Conservation (phyloP, 1,140 invertebrate species). For the Spodoptera litura region DNA sequence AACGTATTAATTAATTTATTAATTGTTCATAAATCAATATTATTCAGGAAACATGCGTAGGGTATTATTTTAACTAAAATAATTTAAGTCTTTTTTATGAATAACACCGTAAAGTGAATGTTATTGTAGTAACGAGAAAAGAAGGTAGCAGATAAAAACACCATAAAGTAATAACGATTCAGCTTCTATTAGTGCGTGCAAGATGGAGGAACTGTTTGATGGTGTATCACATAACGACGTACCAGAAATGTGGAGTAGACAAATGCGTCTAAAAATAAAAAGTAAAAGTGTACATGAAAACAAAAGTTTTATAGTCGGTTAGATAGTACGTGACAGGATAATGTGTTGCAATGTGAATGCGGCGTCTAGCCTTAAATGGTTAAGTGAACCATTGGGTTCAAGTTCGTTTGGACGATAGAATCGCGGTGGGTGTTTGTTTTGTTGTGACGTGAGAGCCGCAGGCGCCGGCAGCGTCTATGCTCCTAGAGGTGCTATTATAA, state of each 20-base stretch:
- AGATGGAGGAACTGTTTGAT: conserved; percentile 53
- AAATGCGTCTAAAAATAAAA: conserved; percentile 45
- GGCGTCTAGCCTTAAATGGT: conserved; percentile 51
- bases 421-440: conserved; percentile 65
- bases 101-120: no score
- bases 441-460: conserved; percentile 65
- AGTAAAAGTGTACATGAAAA: conserved; percentile 52
- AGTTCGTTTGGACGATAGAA: conserved; percentile 62
- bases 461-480: conserved; percentile 60
- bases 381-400: conserved; percentile 60
- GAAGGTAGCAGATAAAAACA: conserved; percentile 52
- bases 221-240: conserved; percentile 55
- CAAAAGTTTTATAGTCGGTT: conserved; percentile 46
- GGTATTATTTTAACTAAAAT: no score
- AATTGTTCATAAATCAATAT: background rate
- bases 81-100: no score
- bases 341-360: conserved; percentile 50
- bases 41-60: background rate
- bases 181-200: conserved; percentile 47
- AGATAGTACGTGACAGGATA: conserved; percentile 55
- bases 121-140: background rate
- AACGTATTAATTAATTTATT: background rate
- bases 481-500: conserved; percentile 38
- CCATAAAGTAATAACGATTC: conserved; percentile 52
- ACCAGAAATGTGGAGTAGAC: conserved; percentile 29